Conservation (phyloP, 2,888 invertebrate genomes). For the Cyclophora albipunctata region DNA sequence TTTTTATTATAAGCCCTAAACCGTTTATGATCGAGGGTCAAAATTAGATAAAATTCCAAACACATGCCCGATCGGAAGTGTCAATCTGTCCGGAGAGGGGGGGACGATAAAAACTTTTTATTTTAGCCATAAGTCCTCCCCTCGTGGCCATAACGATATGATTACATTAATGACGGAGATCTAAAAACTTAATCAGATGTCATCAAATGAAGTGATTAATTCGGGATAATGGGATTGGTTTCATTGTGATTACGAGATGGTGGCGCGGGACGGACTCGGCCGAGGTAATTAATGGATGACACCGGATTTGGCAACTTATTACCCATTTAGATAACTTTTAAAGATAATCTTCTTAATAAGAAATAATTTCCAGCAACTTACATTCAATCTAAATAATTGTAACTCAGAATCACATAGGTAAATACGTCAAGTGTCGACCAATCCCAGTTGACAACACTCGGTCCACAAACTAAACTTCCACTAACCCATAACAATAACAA, state of each 20-base stretch:
- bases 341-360: too few relatives aligned
- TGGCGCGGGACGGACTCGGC: too few relatives aligned
- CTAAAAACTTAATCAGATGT: constrained; percentile 23
- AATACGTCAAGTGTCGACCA: too few relatives aligned
- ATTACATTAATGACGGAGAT: constrained; percentile 31
- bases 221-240: constrained; percentile 19
- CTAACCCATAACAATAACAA: constrained; percentile 6
- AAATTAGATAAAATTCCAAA: constrained; percentile 3
- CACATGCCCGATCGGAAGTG: constrained; percentile 18
- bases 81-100: constrained; percentile 15
- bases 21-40: not conserved
- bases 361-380: too few relatives aligned
- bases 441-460: too few relatives aligned
- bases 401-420: too few relatives aligned
- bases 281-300: constrained; percentile 2
- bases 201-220: constrained; percentile 24
- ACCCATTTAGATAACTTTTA: too few relatives aligned
- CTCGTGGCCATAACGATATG: constrained; percentile 25
- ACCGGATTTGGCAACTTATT: too few relatives aligned
- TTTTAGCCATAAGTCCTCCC: constrained; percentile 29
- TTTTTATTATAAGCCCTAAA: constrained; percentile 1
- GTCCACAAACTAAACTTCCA: too few relatives aligned
- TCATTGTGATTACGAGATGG: constrained; percentile 2
- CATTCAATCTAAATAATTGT: too few relatives aligned
- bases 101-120: constrained; percentile 32